Evolutionary conservation across 2,113 vertebrate genomes (phyloP).

Genomic region (Leucoraja erinaceus): DNA sequence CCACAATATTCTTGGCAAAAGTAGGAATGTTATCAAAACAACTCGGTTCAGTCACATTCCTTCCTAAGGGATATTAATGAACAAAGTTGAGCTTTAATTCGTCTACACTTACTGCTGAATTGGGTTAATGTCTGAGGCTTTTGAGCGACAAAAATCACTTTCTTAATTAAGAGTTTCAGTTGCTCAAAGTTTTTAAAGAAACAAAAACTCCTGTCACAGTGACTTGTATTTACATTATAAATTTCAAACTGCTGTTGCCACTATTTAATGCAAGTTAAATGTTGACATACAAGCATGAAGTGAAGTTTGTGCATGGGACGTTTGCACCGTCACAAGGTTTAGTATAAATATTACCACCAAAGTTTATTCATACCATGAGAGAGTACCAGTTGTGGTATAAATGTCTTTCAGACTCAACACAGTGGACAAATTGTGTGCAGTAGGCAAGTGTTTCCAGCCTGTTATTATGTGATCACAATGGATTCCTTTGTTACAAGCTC

Average conservation of each 20-base stretch:
- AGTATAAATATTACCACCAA: background rate
- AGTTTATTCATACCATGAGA: background rate
- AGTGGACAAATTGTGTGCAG: background rate
- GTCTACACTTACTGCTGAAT: background rate
- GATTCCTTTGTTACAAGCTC: background rate
- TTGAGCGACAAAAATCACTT: background rate
- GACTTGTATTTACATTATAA: too few relatives aligned
- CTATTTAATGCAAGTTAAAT: background rate
- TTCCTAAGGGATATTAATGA: background rate
- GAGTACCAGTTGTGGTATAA: background rate
- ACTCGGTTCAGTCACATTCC: too few relatives aligned
- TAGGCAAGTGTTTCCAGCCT: background rate
- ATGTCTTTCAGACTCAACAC: background rate
- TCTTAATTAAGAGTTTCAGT: background rate
- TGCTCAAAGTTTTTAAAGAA: background rate
- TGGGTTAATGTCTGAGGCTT: background rate
- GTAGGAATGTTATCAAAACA: too few relatives aligned
- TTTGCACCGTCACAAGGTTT: background rate
- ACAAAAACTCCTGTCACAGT: background rate
- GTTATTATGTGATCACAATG: background rate
- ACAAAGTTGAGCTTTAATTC: background rate
- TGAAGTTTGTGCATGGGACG: background rate
- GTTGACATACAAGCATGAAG: conserved; percentile 16
- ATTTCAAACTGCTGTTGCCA: too few relatives aligned
- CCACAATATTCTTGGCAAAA: too few relatives aligned